Evolutionary conservation across 2,113 vertebrate genomes (phyloP), one percentile per base, ranked within the genome.

Genomic region (Aptenodytes forsteri): DNA sequence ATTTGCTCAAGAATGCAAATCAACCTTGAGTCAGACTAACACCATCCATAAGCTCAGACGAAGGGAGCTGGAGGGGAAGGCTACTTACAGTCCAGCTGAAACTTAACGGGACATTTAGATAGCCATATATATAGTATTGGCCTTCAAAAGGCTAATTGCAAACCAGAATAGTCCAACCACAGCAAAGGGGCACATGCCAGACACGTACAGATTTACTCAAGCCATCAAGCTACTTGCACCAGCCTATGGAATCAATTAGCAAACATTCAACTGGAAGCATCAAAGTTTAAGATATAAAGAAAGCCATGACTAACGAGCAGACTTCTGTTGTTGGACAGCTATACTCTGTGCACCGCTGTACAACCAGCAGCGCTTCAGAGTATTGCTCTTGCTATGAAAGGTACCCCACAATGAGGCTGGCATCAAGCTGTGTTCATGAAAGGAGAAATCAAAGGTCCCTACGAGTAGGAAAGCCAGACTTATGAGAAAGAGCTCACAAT

Each of bases 101-200:
- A 82, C 4, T 55, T 50, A 66, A 58, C 0, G 7, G 36, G 7
- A 75, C 14, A 21, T 50, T 79, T 34, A 58, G 29, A 50, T 10
- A 82, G 10, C 7, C 10, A 0, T 21, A 46, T 3, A 44, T n/a
- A 64, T 1, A 55, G 25, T 26, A 21, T 0, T 30, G 6, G 7
- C 32, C 58, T 75, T 87, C 52, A 42, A 55, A 66, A 87, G 10
- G 15, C 16, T 49, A 64, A 69, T 0, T 67, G 58, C 46, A 89
- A 66, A 62, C 4, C 13, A 54, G 9, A 78, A 34, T 2, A 47
- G 27, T 15, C 32, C 46, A 85, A 29, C 9, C 20, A 19, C 0
- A 58, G 76, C 23, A 55, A 69, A 81, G 15, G 3, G 6, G 13
- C 16, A 56, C 15, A 55, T 7, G 49, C 22, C 44, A 72, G 59